Percentiles rank a stretch among this genome's conserved stretches.
These are phyloP conservation scores for Vireo griseus DNA, from an alignment of 2,797 vertebrate genomes.

Conservation along the genomic window DNA sequence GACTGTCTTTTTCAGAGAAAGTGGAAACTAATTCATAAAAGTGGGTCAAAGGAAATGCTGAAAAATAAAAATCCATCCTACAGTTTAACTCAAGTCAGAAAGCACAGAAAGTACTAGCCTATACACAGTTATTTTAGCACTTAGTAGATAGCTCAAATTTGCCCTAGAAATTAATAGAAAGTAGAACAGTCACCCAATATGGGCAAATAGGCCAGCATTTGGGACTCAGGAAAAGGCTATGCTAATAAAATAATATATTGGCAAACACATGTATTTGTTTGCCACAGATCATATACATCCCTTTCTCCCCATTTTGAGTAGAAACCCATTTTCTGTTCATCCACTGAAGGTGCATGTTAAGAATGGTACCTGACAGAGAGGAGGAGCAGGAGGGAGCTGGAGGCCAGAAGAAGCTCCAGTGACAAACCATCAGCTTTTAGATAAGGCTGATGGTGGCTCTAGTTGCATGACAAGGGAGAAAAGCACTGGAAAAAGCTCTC, in stretches of 20 bases:
- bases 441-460: neutral
- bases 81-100: neutral
- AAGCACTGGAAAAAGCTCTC: neutral
- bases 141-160: neutral
- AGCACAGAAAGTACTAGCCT: neutral
- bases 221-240: neutral
- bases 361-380: neutral
- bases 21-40: slow-evolving; percentile 25
- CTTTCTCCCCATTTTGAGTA: neutral
- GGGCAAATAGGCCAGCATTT: neutral
- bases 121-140: neutral
- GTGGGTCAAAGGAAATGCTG: slow-evolving; percentile 12
- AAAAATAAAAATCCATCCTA: neutral
- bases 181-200: neutral
- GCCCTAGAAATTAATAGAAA: neutral
- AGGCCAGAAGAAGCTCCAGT: neutral
- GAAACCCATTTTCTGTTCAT: neutral
- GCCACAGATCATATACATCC: neutral
- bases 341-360: neutral
- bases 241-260: neutral
- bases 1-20: slow-evolving; percentile 16
- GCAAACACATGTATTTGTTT: neutral
- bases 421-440: neutral
- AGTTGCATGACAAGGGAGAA: neutral
- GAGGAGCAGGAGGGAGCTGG: neutral